Evolutionary conservation across 2,888 invertebrate genomes (phyloP), one percentile per base, ranked within the genome.

Genomic region (Meandrusa payeni): DNA sequence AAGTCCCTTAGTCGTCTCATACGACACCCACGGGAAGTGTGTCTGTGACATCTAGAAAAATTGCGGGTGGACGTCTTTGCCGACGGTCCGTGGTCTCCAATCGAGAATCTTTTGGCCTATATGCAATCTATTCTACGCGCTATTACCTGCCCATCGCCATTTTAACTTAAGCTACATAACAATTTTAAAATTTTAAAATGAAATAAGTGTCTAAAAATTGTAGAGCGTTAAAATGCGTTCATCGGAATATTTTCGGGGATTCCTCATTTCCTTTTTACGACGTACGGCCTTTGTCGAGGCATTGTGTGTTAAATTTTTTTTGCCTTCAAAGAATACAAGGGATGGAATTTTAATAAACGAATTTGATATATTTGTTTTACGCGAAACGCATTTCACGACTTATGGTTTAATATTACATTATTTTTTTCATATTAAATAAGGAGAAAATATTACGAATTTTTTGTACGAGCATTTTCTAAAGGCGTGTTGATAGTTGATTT

Each of bases 261-360:
- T 33, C 40, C 23, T 20, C 36, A 7, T 9, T 24, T 42, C 39
- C 19, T 37, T 42, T 42, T 37, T 36, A 37, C 24, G 42, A 27
- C 19, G 19, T 12, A 5, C 6, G 24, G 9, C 42, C 24, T 42
- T 36, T 36, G 29, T 29, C 28, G 41, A 42, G 24, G n/a, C 10
- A 31, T 24, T 11, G 9, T 9, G 23, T 15, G 29, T 13, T 17
- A 36, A 7, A 29, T 42, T 36, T 36, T 42, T 26, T 37, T 19
- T 19, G 19, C 31, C 7, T 9, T 37, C 31, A 37, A 37, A 42
- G 37, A 42, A 42, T 42, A 42, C 37, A 19, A 19, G 6, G 36
- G 36, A 26, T 13, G 31, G 42, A 31, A 42, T 42, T 42, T 42
- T 42, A 42, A 37, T 42, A 42, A 37, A 36, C 42, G 36, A 36